A percentile compares a stretch with the other conserved stretches of the same genome.
These are phyloP conservation scores for Oxyura jamaicensis DNA, from an alignment of 2,113 vertebrate species.

Conservation along the genomic window DNA sequence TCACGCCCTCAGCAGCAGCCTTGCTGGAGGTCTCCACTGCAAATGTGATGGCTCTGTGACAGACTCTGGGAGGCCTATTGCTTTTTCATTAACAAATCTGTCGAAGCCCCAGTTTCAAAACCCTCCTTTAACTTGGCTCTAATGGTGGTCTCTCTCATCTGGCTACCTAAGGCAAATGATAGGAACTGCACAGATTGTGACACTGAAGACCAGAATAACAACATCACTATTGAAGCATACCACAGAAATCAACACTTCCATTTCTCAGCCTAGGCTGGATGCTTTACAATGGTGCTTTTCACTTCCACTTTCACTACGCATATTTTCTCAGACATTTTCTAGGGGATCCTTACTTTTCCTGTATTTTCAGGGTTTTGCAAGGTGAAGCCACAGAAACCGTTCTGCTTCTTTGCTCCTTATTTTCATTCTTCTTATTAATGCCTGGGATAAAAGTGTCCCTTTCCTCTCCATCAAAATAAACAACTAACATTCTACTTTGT, in stretches of 20 bases:
- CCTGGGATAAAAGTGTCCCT: neutral
- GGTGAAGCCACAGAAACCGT: neutral
- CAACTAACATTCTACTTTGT: neutral
- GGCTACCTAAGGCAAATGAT: neutral
- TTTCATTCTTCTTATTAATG: neutral
- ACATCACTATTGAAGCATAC: neutral
- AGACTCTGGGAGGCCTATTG: neutral
- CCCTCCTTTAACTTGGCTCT: neutral
- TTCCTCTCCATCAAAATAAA: neutral
- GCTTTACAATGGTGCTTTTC: fast-evolving
- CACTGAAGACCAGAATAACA: neutral
- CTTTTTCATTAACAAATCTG: neutral
- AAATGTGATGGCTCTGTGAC: neutral
- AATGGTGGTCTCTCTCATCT: neutral
- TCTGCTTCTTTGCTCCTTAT: neutral
- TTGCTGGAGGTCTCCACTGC: neutral
- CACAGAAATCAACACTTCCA: neutral
- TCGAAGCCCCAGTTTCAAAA: neutral
- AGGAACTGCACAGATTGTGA: neutral
- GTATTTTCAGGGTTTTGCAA: neutral
- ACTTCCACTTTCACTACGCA: neutral
- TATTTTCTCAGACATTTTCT: neutral
- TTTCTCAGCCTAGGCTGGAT: neutral
- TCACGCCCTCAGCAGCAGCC: neutral
- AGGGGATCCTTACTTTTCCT: neutral